phyloP scores from a whole-genome alignment of 2,797 vertebrate species.

The Takifugu ocellatus region DNA sequence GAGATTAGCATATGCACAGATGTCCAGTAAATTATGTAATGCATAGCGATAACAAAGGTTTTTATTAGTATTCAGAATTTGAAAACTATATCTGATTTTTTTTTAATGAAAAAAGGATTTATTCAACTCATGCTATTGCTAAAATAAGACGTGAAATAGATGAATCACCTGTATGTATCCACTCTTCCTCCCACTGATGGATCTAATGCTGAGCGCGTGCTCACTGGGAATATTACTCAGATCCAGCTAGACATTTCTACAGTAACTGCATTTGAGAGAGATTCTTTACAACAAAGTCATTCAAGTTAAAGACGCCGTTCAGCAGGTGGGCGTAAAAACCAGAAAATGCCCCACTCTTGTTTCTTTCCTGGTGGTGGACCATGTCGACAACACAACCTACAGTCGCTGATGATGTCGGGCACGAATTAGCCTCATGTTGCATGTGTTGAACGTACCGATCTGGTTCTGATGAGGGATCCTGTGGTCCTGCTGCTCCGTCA shows the following conservation, averaged over 20 bases:
- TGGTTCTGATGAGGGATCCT: neutral
- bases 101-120: neutral
- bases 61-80: neutral
- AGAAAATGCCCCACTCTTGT: neutral
- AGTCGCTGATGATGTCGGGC: neutral
- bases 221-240: neutral
- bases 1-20: constrained; percentile 33
- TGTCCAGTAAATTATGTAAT: constrained; percentile 41
- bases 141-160: neutral
- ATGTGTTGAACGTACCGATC: constrained; percentile 2
- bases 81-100: neutral
- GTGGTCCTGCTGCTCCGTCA: neutral
- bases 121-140: no score
- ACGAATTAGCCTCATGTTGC: constrained; percentile 33
- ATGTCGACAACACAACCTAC: neutral
- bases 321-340: no score
- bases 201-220: neutral
- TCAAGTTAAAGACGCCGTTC: no score
- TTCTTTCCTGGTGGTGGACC: no score
- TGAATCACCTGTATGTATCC: neutral
- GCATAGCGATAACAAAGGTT: constrained; percentile 20
- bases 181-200: neutral
- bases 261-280: no score
- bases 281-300: no score
- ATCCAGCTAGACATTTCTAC: neutral